Evolutionary conservation across 2,888 invertebrate genomes (phyloP), one percentile per base, ranked within the genome.

Genomic region (Copidosoma aretas): DNA sequence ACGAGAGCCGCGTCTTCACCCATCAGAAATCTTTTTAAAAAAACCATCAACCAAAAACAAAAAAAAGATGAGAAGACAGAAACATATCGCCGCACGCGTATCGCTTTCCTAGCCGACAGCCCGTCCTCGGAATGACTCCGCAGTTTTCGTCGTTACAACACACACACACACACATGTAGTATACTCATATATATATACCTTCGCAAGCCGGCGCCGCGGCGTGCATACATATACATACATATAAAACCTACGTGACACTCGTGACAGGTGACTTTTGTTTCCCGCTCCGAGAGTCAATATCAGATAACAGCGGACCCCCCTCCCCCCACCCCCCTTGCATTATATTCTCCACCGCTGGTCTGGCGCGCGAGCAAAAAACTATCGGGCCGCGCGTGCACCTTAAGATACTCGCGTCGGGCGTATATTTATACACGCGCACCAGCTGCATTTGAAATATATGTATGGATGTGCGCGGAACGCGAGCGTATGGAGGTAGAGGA

Each of bases 251-350:
- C 62, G 67, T 68, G 70, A 71, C 61, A 67, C 60, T 67, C 64
- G 64, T 71, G 71, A 71, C 71, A 71, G 71, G 71, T 71, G 71
- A 71, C 64, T 71, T 67, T 71, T 68, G 71, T 65, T 67, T 60
- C 66, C 49, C 41, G 15, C 52, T 52, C 43, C 43, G 43, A 3
- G 39, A 22, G 24, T 24, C 64, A 53, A 67, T 67, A 67, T 67
- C 61, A 64, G 67, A 70, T 67, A 67, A 70, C 58, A 17, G 24
- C 52, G 8, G 21, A 19, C 64, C 17, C 32, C 32, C 49, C n/a
- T 10, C 10, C 41, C 32, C 8, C 49, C 24, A 24, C 19, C 8
- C 5, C 32, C 4, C 32, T 32, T 8, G 32, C 32, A 32, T 32
- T n/a, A 32, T 32, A 32, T 32, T 8, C 32, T 32, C 32, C 32